A percentile compares a stretch with the other conserved stretches of the same genome.
Conservation (phyloP, 2,113 vertebrate species). For the Hippocampus zosterae region DNA sequence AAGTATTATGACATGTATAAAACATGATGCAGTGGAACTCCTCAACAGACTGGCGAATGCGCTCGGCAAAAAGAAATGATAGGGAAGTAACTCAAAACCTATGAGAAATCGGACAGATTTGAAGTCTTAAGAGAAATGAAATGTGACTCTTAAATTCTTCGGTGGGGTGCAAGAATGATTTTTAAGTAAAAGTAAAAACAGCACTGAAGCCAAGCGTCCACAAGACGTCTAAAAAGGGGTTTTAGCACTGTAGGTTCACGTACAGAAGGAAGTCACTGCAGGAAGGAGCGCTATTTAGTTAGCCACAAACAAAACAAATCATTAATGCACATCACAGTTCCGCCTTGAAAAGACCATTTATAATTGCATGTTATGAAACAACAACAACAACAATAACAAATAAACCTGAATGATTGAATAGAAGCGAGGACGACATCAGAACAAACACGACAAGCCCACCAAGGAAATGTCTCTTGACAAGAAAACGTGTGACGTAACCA, state of each 20-base stretch:
- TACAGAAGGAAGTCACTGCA: slow-evolving; percentile 76
- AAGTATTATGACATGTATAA: slow-evolving; percentile 97
- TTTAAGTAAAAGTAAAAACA: slow-evolving; percentile 78
- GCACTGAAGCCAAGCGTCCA: slow-evolving; percentile 92
- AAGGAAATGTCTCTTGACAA: background rate
- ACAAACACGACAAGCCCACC: slow-evolving; percentile 25
- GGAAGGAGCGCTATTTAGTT: slow-evolving; percentile 73
- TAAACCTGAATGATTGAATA: slow-evolving; percentile 57
- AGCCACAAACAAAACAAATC: slow-evolving; percentile 65
- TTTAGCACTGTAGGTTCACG: slow-evolving; percentile 90
- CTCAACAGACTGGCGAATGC: slow-evolving; percentile 81
- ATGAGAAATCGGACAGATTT: slow-evolving; percentile 67
- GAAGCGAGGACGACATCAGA: slow-evolving; percentile 21
- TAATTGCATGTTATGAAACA: slow-evolving; percentile 55
- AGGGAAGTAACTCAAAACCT: slow-evolving; percentile 78
- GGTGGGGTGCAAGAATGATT: slow-evolving; percentile 78
- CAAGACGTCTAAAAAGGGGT: slow-evolving; percentile 82
- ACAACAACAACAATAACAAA: slow-evolving; percentile 21
- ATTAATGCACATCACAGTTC: slow-evolving; percentile 81
- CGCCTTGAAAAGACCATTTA: slow-evolving; percentile 68
- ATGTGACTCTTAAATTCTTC: slow-evolving; percentile 69
- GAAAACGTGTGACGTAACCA: background rate
- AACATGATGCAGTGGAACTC: slow-evolving; percentile 91
- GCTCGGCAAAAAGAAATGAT: slow-evolving; percentile 83
- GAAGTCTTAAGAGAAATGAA: slow-evolving; percentile 78